Conservation (phyloP, 2,113 vertebrate genomes). For the Strix aluco region DNA sequence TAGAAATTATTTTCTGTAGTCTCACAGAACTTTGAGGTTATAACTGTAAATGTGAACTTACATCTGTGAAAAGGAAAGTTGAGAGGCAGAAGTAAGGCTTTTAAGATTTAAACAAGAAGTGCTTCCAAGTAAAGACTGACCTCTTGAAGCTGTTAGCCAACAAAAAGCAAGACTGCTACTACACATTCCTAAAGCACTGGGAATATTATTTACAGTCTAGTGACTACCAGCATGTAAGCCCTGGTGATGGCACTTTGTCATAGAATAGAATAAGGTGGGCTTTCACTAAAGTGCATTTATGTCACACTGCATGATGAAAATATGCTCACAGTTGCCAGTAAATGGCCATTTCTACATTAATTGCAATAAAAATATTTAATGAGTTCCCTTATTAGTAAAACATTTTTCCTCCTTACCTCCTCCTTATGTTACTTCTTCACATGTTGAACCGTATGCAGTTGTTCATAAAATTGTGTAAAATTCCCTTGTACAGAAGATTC, state of each 20-base stretch:
- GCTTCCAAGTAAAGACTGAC: background rate
- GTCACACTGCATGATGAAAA: background rate
- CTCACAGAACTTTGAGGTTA: background rate
- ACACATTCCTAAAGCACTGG: background rate
- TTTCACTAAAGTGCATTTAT: background rate
- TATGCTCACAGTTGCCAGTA: background rate
- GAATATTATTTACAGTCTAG: background rate
- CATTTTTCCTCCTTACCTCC: background rate
- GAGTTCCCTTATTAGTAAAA: background rate
- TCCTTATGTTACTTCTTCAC: background rate
- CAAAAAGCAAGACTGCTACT: background rate
- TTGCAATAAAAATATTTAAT: background rate
- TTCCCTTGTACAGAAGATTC: conserved; percentile 47
- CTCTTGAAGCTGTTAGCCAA: background rate
- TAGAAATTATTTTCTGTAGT: background rate
- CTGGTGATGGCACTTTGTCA: background rate
- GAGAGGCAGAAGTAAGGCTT: background rate
- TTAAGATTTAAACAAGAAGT: background rate
- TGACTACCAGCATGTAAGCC: background rate
- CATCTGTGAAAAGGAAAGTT: background rate
- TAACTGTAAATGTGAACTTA: background rate
- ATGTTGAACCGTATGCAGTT: background rate
- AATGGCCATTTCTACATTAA: background rate
- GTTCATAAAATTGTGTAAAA: background rate
- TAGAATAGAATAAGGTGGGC: background rate